Evolutionary conservation across 2,113 vertebrate species (phyloP), one percentile per base, ranked within the genome.

Genomic region (Anguilla japonica): DNA sequence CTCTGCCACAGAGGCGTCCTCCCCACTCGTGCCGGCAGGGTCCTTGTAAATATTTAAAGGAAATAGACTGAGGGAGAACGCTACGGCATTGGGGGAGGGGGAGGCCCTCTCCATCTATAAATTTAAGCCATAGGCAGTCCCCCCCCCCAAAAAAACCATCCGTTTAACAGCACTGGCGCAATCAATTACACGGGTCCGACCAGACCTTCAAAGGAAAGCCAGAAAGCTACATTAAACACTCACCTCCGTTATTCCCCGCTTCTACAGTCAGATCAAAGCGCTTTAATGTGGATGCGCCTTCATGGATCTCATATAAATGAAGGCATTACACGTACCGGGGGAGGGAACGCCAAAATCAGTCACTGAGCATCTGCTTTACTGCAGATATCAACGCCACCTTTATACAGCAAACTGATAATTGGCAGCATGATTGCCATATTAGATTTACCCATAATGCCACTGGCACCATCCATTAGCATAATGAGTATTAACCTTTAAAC

Each of bases 41-140:
- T 53, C 57, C 26, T 20, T 41, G 84, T 46, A 83, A 82, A 53
- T 56, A 75, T 75, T 53, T 78, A 82, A 67, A 81, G 53, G 16
- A 41, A 29, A 86, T 39, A 40, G 41, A 67, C 41, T 63, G n/a
- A 11, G 53, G 50, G 39, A 50, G 41, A 26, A 22, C 13, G 81
- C 81, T 20, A 41, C 39, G 1, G 26, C n/a, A 5, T n/a, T 29
- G n/a, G n/a, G n/a, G n/a, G n/a, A n/a, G n/a, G n/a, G n/a, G 16
- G 46, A n/a, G 40, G 39, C 22, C 4, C 46, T 78, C n/a, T 50
- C 57, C 4, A 82, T 34, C 79, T 79, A 1, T 39, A 56, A 16
- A 34, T 53, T 57, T 43, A 43, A 41, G 22, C 20, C 18, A 40
- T n/a, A n/a, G n/a, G n/a, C n/a, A n/a, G n/a, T n/a, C n/a, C n/a